A percentile compares a stretch with the other conserved stretches of the same genome.
phyloP scores from a whole-genome alignment of 2,888 invertebrate species.

The Melieria picta region DNA sequence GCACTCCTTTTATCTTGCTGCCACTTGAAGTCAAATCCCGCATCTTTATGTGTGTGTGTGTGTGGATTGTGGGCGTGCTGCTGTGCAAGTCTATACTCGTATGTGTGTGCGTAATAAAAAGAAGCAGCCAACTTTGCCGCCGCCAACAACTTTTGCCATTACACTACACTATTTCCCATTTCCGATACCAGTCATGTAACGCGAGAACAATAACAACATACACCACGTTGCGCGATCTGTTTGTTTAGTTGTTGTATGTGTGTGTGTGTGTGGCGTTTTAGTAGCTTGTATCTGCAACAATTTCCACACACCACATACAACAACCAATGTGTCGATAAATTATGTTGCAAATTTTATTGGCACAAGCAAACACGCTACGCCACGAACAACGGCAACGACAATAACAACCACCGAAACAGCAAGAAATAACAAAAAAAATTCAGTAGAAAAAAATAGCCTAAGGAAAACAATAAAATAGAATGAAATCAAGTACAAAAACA shows the following conservation, averaged over 20 bases:
- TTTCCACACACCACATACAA: constrained; percentile 12
- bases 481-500: too few relatives aligned
- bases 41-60: neutral
- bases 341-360: constrained; percentile 34
- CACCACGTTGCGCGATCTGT: neutral
- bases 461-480: too few relatives aligned
- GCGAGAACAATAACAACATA: neutral
- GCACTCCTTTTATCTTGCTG: neutral
- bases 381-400: neutral
- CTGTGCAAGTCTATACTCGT: neutral
- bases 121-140: neutral
- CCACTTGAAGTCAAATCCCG: neutral
- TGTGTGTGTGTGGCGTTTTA: neutral
- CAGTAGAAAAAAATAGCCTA: too few relatives aligned
- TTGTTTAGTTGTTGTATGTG: constrained; percentile 1
- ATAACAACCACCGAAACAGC: neutral
- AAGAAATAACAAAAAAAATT: too few relatives aligned
- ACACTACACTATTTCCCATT: constrained; percentile 7
- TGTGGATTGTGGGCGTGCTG: neutral
- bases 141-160: neutral
- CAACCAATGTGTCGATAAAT: constrained; percentile 21
- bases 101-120: neutral
- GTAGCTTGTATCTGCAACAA: constrained; percentile 9
- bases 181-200: neutral
- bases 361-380: neutral